A percentile compares a stretch with the other conserved stretches of the same genome.
phyloP scores from a whole-genome alignment of 2,797 vertebrate genomes.

The Myripristis jacobus region DNA sequence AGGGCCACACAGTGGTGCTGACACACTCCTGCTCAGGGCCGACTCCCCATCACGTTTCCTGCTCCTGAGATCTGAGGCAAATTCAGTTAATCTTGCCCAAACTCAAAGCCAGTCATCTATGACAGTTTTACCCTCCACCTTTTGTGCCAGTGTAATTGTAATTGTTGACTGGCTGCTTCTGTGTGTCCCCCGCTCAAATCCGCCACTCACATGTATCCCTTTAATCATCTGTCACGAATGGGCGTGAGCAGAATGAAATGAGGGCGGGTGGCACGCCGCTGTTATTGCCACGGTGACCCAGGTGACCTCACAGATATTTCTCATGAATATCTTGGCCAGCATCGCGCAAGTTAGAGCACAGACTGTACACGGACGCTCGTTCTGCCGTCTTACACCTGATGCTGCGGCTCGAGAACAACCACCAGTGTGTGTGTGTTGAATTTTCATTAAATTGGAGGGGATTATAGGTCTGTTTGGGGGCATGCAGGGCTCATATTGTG shows the following conservation, averaged over 20 bases:
- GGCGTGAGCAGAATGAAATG: not conserved
- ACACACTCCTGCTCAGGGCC: conserved; percentile 1
- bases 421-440: too few species aligned
- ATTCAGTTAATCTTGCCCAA: not conserved
- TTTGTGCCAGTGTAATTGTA: not conserved
- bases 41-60: too few species aligned
- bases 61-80: not conserved
- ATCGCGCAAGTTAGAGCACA: too few species aligned
- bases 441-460: too few species aligned
- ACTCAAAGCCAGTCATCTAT: not conserved
- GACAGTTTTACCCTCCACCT: conserved; percentile 1
- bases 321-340: too few species aligned
- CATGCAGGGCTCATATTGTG: too few species aligned
- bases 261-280: not conserved
- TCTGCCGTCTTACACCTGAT: too few species aligned
- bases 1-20: conserved; percentile 61
- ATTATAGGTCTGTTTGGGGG: too few species aligned
- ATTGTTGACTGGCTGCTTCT: not conserved
- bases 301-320: conserved; percentile 3
- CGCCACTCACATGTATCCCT: not conserved
- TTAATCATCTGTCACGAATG: not conserved
- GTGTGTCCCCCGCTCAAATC: not conserved
- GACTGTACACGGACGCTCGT: too few species aligned
- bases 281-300: conserved; percentile 2
- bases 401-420: too few species aligned